Evolutionary conservation across 2,888 invertebrate species (phyloP), one percentile per base, ranked within the genome.

Genomic region (Polydrusus tereticollis): DNA sequence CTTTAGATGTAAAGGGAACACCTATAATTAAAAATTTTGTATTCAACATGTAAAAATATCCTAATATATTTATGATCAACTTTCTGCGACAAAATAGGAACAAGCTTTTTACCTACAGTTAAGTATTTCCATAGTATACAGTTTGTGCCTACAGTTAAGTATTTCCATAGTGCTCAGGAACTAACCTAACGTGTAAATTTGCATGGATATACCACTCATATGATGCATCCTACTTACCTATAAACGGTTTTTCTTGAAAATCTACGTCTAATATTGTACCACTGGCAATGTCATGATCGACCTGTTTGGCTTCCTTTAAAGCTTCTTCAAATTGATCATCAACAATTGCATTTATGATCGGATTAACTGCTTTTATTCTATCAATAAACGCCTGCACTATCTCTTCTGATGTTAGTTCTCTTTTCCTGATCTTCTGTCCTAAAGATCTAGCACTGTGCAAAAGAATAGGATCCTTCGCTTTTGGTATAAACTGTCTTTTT

Each of bases 1-100:
- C 98, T 85, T 98, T 98, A 0, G 94, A 91, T 5, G 97, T 95
- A 83, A 98, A 95, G 0, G 98, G 98, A 5, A 98, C 93, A 6
- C 98, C 96, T 89, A 78, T 6, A 78, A 74, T 12, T 16, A 57
- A 16, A 41, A 41, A 16, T 10, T 12, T 36, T 10, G 2, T 36
- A 8, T 36, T 6, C 4, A 2, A 36, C 2, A 36, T 2, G 5
- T 36, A 26, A 26, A 26, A 26, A 26, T 5, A 26, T 26, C 3
- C 26, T 5, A 26, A 26, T 26, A n/a, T n/a, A n/a, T n/a, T n/a
- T n/a, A n/a, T n/a, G n/a, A n/a, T n/a, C n/a, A n/a, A n/a, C n/a
- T n/a, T n/a, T n/a, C n/a, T n/a, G n/a, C n/a, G n/a, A n/a, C n/a
- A n/a, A n/a, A n/a, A n/a, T n/a, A n/a, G n/a, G n/a, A n/a, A n/a